Evolutionary conservation across 2,797 vertebrate species (phyloP), one percentile per base, ranked within the genome.

Genomic region (Typhlichthys eigenmanni): DNA sequence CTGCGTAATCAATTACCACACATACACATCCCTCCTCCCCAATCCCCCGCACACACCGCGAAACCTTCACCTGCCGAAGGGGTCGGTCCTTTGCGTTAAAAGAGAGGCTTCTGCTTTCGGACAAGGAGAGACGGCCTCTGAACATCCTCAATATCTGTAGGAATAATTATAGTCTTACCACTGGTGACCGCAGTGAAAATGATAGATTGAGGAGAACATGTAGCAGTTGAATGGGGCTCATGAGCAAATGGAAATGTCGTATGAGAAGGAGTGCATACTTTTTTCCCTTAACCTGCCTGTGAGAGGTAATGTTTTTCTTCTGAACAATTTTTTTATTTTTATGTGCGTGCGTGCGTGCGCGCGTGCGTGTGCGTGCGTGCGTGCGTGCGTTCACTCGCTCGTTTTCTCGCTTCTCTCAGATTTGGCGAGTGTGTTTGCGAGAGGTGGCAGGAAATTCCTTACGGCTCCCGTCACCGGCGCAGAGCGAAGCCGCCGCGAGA

Each of bases 211-310:
- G 80, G 82, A 76, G 72, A 91, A 84, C 79, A 64, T 75, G 77
- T 72, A 29, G 24, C 75, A 79, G 81, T 85, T 85, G 85, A 83
- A 89, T 78, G 76, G 66, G 76, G 71, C 81, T 74, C 64, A 80
- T 90, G 85, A 88, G 78, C 84, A 78, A 88, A 90, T 90, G 86
- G 85, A 89, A 91, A 91, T 85, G 85, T 75, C 85, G 79, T 87
- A 87, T 75, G 84, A 84, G 82, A 88, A 86, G 58, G 72, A 81
- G 81, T 80, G 82, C 81, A 81, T 76, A 82, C 55, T 85, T 89
- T 88, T 90, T 84, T 68, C 82, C 74, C 16, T 76, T 62, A 78
- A 82, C 78, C 74, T 69, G 56, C 53, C 69, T n/a, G 46, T 73
- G 60, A 78, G 73, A 74, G 63, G 71, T 67, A 3, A 56, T 75